These are phyloP conservation scores for Tortrix viridana DNA, from an alignment of 2,888 invertebrate genomes.

Conservation along the genomic window DNA sequence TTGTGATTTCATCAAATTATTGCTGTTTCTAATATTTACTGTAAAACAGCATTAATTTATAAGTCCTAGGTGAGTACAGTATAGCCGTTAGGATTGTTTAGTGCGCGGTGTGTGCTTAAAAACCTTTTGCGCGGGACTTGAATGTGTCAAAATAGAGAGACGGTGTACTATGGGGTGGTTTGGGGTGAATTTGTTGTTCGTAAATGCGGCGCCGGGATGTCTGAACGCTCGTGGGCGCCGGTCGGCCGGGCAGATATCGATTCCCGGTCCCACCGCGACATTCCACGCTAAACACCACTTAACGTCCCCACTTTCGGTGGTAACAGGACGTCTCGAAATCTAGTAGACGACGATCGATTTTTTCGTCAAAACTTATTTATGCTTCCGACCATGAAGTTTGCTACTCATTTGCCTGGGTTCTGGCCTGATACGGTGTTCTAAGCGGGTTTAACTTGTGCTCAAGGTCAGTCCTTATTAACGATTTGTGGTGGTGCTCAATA, in stretches of 20 bases:
- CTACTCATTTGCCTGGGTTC: constrained; percentile 15
- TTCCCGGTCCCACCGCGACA: constrained; percentile 56
- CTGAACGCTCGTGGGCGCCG: constrained; percentile 69
- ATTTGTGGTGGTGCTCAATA: constrained; percentile 6
- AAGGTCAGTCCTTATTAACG: constrained; percentile 39
- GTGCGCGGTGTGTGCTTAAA: constrained; percentile 43
- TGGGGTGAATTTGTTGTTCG: constrained; percentile 66
- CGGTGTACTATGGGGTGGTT: constrained; percentile 67
- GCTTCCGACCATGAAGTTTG: constrained; percentile 17
- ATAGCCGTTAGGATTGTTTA: constrained; percentile 45
- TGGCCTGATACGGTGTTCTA: constrained; percentile 21
- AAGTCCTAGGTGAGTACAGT: constrained; percentile 75
- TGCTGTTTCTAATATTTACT: constrained; percentile 78
- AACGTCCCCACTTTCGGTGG: constrained; percentile 48
- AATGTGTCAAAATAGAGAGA: constrained; percentile 70
- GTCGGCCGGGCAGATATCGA: constrained; percentile 64
- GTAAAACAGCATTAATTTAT: constrained; percentile 77
- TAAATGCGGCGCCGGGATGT: constrained; percentile 73
- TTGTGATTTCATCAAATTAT: constrained; percentile 83
- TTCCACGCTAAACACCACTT: constrained; percentile 58
- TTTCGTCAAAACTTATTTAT: constrained; percentile 50
- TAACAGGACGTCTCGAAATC: constrained; percentile 47
- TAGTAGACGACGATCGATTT: constrained; percentile 65
- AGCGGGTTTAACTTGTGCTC: constrained; percentile 29
- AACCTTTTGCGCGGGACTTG: constrained; percentile 73